Conservation (phyloP, 2,797 vertebrate genomes). For the Sebastes cheni region DNA sequence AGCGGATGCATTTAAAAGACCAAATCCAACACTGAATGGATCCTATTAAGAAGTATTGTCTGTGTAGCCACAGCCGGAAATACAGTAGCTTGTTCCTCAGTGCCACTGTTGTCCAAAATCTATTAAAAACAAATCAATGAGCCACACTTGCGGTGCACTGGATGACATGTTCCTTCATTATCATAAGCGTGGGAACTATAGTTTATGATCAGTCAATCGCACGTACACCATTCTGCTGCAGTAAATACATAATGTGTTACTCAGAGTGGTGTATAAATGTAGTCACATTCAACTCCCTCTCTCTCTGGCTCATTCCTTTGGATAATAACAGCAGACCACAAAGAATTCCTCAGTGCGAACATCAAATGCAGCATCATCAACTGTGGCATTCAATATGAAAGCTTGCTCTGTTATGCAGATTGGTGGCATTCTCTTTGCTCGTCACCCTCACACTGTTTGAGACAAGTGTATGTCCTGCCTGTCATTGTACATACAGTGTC, state of each 20-base stretch:
- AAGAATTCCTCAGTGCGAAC: conserved; percentile 32
- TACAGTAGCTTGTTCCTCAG: not conserved
- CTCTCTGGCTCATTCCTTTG: conserved; percentile 9
- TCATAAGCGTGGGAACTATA: not conserved
- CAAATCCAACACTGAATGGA: not conserved
- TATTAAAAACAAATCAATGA: not conserved
- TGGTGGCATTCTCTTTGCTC: conserved; percentile 32
- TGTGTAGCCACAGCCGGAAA: not conserved
- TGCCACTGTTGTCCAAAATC: not conserved
- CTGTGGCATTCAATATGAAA: conserved; percentile 36
- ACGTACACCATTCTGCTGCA: not conserved
- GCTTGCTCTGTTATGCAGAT: conserved; percentile 40
- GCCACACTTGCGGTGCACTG: not conserved
- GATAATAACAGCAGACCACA: conserved; percentile 26
- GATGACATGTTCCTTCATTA: not conserved
- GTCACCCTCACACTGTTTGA: conserved; percentile 48
- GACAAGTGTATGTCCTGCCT: conserved; percentile 54
- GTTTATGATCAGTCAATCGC: not conserved
- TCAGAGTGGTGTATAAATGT: not conserved
- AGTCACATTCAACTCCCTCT: not conserved
- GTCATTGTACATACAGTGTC: conserved; percentile 62
- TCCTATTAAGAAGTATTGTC: not conserved
- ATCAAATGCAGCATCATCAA: conserved; percentile 49
- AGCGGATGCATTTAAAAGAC: not conserved
- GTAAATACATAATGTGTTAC: not conserved